A percentile compares a stretch with the other conserved stretches of the same genome.
Evolutionary conservation across 2,797 vertebrate species (phyloP).

Genomic region (Spea hammondii): DNA sequence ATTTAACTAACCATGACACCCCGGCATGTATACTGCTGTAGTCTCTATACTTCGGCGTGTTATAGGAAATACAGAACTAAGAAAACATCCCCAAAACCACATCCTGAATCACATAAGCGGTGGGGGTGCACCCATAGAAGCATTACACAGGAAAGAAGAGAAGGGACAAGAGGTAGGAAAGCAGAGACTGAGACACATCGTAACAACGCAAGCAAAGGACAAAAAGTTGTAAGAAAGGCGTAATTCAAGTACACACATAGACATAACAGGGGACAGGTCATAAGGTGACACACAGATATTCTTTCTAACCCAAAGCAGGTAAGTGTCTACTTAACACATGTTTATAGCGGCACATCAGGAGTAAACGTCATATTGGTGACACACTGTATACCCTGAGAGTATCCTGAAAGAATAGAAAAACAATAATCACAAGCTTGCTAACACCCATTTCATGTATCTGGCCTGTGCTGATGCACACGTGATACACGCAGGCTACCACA

Average conservation of each 20-base stretch:
- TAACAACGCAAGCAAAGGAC: background rate
- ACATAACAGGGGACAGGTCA: background rate
- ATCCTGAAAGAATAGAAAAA: background rate
- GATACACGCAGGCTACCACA: conserved; percentile 13
- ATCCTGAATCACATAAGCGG: conserved; percentile 29
- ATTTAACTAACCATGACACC: too few relatives aligned
- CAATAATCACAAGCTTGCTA: conserved; percentile 21
- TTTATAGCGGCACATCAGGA: too few relatives aligned
- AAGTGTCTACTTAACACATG: too few relatives aligned
- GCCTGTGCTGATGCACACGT: conserved; percentile 4
- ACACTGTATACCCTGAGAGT: conserved; percentile 5
- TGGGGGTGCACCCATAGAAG: background rate
- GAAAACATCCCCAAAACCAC: conserved; percentile 40
- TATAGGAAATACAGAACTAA: conserved; percentile 48
- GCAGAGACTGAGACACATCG: background rate
- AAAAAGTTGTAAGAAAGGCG: background rate
- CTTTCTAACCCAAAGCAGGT: too few relatives aligned
- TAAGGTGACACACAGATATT: conserved; percentile 4
- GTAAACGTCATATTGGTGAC: background rate
- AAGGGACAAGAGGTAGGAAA: background rate
- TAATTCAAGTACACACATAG: too few relatives aligned
- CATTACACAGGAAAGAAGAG: conserved; percentile 19
- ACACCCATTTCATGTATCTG: conserved; percentile 38
- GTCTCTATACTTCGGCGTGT: background rate
- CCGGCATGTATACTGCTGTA: too few relatives aligned